A percentile compares a stretch with the other conserved stretches of the same genome.
These are phyloP conservation scores for Platyscapa corneri DNA, from an alignment of 1,140 invertebrate species.

Conservation along the genomic window DNA sequence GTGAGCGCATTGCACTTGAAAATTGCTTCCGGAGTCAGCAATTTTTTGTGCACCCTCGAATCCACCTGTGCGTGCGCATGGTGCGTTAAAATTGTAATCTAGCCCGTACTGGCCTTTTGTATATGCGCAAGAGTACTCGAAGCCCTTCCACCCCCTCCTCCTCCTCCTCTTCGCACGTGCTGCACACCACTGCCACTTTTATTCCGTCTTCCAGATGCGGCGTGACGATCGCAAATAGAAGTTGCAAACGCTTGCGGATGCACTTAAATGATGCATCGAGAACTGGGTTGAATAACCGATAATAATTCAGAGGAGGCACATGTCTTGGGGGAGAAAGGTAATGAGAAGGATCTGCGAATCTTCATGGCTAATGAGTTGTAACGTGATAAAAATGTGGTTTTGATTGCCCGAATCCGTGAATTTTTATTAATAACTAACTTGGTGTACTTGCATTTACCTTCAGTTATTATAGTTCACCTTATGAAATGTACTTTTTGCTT, in stretches of 20 bases:
- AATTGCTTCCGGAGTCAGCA: slow-evolving; percentile 20
- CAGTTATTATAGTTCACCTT: no score
- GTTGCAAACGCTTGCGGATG: not conserved
- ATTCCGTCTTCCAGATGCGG: not conserved
- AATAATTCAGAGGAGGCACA: no score
- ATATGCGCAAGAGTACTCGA: not conserved
- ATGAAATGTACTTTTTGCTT: no score
- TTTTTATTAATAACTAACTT: no score
- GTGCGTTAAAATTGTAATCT: slow-evolving; percentile 49
- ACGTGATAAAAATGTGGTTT: no score
- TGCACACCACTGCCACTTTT: not conserved
- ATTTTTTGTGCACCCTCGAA: slow-evolving; percentile 17
- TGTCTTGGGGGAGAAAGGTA: no score
- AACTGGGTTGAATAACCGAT: not conserved
- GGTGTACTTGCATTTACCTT: no score
- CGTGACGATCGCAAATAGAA: not conserved
- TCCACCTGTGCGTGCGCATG: slow-evolving; percentile 40
- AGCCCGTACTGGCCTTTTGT: not conserved
- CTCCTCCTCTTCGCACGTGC: no score
- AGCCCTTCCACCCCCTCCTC: not conserved
- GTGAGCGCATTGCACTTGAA: not conserved
- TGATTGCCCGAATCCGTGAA: no score
- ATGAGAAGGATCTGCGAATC: no score
- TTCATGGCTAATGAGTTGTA: no score
- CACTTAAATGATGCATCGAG: not conserved